A percentile compares a stretch with the other conserved stretches of the same genome.
Conservation (phyloP, 2,888 invertebrate genomes). For the Petrophora chlorosata region DNA sequence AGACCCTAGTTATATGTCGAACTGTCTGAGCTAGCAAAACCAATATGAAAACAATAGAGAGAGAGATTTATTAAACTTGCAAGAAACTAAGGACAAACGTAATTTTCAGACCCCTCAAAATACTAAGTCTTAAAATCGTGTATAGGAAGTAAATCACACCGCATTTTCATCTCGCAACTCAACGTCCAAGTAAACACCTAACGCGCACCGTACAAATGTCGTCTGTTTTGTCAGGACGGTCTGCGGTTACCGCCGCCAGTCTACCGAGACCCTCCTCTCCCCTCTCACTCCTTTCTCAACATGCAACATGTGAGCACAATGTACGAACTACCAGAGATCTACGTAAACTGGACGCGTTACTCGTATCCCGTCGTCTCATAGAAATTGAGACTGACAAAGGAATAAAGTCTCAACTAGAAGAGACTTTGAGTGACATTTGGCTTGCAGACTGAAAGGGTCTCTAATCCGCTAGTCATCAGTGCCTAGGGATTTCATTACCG, state of each 20-base stretch:
- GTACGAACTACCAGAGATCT: conserved; percentile 31
- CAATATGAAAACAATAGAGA: too few species aligned
- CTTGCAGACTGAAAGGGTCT: conserved; percentile 5
- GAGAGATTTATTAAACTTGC: background rate
- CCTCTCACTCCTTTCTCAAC: conserved; percentile 5
- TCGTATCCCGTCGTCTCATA: conserved; percentile 30
- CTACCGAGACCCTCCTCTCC: conserved; percentile 19
- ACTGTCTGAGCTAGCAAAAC: too few species aligned
- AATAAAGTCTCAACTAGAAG: conserved; percentile 36
- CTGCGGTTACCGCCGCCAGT: conserved; percentile 44
- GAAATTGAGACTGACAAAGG: conserved; percentile 33
- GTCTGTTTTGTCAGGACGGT: conserved; percentile 39
- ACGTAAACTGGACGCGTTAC: conserved; percentile 36
- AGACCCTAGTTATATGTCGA: too few species aligned
- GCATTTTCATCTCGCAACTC: conserved; percentile 4
- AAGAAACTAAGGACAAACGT: background rate
- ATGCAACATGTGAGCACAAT: conserved; percentile 17
- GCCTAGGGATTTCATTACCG: conserved; percentile 40
- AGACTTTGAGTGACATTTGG: conserved; percentile 29
- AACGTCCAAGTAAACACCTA: conserved; percentile 17
- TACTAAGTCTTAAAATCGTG: background rate
- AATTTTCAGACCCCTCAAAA: background rate
- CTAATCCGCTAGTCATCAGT: conserved; percentile 36
- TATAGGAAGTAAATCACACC: conserved; percentile 2
- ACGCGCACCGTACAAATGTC: conserved; percentile 30